phyloP scores from a whole-genome alignment of 1,140 invertebrate genomes.

The Drosophila pruinosa region DNA sequence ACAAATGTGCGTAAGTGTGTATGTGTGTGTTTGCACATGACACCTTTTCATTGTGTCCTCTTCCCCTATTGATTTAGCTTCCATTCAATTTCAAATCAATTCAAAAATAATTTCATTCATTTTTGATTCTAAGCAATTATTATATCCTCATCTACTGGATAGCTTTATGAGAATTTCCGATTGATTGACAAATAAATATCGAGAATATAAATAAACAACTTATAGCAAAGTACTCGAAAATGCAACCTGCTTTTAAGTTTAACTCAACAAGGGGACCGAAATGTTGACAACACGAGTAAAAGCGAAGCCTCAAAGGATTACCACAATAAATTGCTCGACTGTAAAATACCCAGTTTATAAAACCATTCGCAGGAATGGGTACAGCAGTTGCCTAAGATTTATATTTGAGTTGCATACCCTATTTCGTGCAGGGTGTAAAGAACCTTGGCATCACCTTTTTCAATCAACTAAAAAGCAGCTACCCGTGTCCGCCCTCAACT shows the following conservation, averaged over 20 bases:
- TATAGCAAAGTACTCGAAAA: constrained; percentile 1
- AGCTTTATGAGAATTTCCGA: neutral
- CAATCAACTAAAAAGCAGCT: constrained; percentile 75
- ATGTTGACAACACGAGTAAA: neutral
- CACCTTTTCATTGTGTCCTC: constrained; percentile 17
- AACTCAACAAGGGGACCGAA: neutral
- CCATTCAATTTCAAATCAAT: neutral
- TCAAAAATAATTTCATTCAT: neutral
- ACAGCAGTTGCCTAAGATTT: neutral
- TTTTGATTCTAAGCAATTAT: neutral
- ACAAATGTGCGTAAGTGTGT: neutral
- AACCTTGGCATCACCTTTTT: constrained; percentile 70
- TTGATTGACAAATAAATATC: constrained; percentile 7
- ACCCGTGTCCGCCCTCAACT: constrained; percentile 6
- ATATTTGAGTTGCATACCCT: neutral
- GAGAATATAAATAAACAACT: constrained; percentile 4
- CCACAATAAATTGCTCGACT: neutral
- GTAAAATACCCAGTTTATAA: neutral
- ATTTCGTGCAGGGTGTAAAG: neutral
- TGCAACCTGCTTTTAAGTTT: constrained; percentile 6
- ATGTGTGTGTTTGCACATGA: constrained; percentile 29
- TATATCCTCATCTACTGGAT: neutral
- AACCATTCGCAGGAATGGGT: too few relatives aligned
- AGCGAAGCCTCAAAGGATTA: neutral
- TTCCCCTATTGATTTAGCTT: constrained; percentile 27